Conservation (phyloP, 2,888 invertebrate genomes). For the Deroplatys truncata region DNA sequence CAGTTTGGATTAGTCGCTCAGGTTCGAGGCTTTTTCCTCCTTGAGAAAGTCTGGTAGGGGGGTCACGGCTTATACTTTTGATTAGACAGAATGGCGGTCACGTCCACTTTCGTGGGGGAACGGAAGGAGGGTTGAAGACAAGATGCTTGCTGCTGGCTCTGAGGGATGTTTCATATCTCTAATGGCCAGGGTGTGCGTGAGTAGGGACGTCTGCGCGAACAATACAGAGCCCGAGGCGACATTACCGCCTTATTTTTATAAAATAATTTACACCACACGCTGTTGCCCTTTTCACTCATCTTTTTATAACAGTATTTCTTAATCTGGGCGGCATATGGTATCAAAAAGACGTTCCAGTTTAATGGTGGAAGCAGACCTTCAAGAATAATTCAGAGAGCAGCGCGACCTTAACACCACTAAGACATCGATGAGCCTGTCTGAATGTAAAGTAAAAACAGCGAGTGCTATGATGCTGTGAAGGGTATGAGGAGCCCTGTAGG, state of each 20-base stretch:
- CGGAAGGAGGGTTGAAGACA: not conserved
- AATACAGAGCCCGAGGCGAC: constrained; percentile 3
- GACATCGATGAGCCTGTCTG: no score
- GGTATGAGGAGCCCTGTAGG: no score
- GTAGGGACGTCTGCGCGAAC: not conserved
- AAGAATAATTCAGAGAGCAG: no score
- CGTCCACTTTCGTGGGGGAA: not conserved
- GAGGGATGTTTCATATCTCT: constrained; percentile 17
- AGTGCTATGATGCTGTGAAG: no score
- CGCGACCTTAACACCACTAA: no score
- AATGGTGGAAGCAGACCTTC: no score
- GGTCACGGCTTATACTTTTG: constrained; percentile 22
- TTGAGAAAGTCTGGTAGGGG: not conserved
- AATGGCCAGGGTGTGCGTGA: not conserved
- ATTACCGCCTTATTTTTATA: not conserved
- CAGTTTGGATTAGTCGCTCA: not conserved
- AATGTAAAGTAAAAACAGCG: no score
- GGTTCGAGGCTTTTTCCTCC: not conserved
- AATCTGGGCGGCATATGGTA: no score
- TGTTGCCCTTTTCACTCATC: not conserved
- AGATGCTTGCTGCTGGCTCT: not conserved
- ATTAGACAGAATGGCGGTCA: constrained; percentile 27
- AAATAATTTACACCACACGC: not conserved
- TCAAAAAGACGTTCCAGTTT: no score
- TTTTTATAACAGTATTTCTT: not conserved